These are phyloP conservation scores for Notiomystis cincta DNA, from an alignment of 2,113 vertebrate species.

Conservation along the genomic window DNA sequence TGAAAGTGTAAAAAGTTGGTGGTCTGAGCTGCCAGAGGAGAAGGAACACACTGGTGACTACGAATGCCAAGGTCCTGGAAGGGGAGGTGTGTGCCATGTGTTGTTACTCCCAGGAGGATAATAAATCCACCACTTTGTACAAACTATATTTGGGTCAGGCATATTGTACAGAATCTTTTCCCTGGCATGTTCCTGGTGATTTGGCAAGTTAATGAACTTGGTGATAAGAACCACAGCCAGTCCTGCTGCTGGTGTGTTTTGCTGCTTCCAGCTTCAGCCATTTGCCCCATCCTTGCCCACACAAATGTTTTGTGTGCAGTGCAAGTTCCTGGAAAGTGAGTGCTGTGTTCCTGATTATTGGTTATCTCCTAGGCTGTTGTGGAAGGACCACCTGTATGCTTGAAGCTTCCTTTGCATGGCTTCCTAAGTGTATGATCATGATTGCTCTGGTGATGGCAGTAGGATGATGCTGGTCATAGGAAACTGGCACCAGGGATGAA, in stretches of 20 bases:
- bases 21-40: background rate
- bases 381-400: background rate
- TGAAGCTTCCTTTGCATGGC: background rate
- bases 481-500: background rate
- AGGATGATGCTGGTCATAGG: background rate
- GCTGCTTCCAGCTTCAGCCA: background rate
- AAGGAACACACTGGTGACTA: background rate
- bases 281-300: background rate
- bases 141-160: background rate
- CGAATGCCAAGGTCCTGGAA: background rate
- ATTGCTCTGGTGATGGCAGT: background rate
- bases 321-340: background rate
- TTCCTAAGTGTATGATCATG: accelerated
- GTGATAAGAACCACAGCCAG: background rate
- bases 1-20: background rate
- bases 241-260: background rate
- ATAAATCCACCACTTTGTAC: background rate
- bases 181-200: background rate
- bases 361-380: background rate
- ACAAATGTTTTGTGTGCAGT: background rate
- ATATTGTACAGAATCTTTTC: background rate
- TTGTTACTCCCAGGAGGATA: background rate
- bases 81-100: accelerated
- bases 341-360: background rate
- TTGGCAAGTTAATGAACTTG: background rate